These are phyloP conservation scores for Galeruca laticollis DNA, from an alignment of 2,888 invertebrate genomes.

Conservation along the genomic window DNA sequence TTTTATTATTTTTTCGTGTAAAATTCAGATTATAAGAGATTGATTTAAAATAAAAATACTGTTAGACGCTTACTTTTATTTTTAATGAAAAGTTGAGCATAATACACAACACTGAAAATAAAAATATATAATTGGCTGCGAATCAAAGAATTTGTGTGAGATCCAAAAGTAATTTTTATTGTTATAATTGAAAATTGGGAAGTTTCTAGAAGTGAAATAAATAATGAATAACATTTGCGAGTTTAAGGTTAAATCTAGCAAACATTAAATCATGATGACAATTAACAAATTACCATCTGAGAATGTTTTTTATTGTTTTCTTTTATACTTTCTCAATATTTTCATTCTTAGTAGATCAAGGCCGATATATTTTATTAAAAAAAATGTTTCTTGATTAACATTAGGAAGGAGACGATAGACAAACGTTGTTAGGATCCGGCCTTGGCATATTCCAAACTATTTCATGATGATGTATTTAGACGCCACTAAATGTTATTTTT, in stretches of 20 bases:
- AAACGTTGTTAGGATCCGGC: neutral
- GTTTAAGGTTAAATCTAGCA: neutral
- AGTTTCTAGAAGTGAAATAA: neutral
- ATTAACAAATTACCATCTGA: neutral
- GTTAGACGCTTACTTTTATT: neutral
- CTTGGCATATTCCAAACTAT: neutral
- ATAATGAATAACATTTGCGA: neutral
- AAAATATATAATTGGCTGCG: neutral
- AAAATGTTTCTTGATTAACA: neutral
- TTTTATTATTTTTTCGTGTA: no score
- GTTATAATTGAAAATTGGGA: neutral
- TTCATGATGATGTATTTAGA: neutral
- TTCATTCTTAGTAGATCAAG: constrained; percentile 4
- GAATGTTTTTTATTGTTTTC: neutral
- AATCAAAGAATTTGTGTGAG: neutral
- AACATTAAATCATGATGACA: neutral
- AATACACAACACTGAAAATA: constrained; percentile 1
- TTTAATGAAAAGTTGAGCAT: neutral
- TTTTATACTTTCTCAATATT: neutral
- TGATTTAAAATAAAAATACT: no score
- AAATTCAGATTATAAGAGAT: no score
- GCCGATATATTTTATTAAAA: neutral
- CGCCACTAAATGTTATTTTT: no score
- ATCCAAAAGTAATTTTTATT: neutral
- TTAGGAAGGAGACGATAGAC: neutral